Percentiles rank a stretch among this genome's conserved stretches.
Conservation (phyloP, 2,888 invertebrate genomes). For the Pherbina coryleti region DNA sequence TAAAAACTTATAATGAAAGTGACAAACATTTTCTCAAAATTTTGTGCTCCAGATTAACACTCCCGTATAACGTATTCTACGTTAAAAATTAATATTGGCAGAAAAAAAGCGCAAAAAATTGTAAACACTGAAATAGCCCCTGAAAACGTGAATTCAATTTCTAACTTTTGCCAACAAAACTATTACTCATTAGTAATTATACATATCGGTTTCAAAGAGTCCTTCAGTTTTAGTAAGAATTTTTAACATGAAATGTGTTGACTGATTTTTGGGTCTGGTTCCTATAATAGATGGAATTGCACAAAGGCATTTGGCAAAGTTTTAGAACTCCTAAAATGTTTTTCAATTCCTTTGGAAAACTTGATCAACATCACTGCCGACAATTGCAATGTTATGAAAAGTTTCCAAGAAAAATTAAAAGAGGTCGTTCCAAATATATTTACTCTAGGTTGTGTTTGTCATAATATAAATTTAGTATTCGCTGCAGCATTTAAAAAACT, state of each 20-base stretch:
- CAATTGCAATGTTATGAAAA: constrained; percentile 42
- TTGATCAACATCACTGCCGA: constrained; percentile 36
- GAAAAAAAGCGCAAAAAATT: constrained; percentile 26
- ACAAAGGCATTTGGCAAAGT: constrained; percentile 1
- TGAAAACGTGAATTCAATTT: constrained; percentile 8
- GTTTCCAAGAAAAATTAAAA: constrained; percentile 38
- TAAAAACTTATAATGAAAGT: no score
- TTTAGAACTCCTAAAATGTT: neutral
- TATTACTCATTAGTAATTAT: neutral
- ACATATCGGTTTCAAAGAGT: constrained; percentile 9
- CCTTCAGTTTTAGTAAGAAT: constrained; percentile 24
- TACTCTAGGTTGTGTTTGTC: constrained; percentile 19
- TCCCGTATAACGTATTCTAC: no score
- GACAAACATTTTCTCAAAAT: no score
- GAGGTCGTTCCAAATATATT: neutral
- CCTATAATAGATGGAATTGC: constrained; percentile 22
- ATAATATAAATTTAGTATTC: no score
- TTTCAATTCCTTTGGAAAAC: neutral
- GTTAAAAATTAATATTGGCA: constrained; percentile 22
- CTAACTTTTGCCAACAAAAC: neutral
- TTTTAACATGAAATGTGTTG: constrained; percentile 24
- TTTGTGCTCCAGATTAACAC: no score
- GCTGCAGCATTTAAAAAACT: no score
- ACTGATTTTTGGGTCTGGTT: constrained; percentile 16
- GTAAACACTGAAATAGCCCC: constrained; percentile 9